These are phyloP conservation scores for Lacerta bilineata DNA, from an alignment of 2,797 vertebrate species.

Conservation along the genomic window DNA sequence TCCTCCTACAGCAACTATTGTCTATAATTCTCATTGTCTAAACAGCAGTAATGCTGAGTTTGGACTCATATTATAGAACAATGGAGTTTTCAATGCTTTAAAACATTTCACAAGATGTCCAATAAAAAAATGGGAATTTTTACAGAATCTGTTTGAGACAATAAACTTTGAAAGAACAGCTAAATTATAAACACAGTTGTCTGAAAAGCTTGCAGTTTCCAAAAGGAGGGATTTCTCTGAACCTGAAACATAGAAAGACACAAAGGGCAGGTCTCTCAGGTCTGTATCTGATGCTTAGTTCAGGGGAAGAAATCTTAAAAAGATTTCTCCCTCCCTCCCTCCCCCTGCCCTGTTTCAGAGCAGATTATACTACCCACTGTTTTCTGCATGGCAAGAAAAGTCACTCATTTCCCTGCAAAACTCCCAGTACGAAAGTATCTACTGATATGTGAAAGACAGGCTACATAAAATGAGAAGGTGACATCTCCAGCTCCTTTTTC, in stretches of 20 bases:
- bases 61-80: not conserved
- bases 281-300: not conserved
- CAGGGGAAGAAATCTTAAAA: not conserved
- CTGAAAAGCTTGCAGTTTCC: not conserved
- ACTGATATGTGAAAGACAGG: not conserved
- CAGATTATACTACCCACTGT: not conserved
- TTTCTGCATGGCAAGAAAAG: not conserved
- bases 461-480: not conserved
- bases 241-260: not conserved
- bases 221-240: not conserved
- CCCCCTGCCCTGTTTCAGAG: not conserved
- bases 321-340: not conserved
- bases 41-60: no score
- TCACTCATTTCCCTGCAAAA: not conserved
- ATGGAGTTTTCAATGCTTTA: not conserved
- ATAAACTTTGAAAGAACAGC: not conserved
- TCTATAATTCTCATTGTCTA: not conserved
- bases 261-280: no score
- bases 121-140: not conserved
- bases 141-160: not conserved
- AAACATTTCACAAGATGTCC: not conserved
- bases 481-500: not conserved
- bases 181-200: not conserved
- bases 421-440: not conserved
- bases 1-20: not conserved